Base-by-base conservation (phyloP, 2,113 vertebrate genomes). In the Cariama cristata region DNA sequence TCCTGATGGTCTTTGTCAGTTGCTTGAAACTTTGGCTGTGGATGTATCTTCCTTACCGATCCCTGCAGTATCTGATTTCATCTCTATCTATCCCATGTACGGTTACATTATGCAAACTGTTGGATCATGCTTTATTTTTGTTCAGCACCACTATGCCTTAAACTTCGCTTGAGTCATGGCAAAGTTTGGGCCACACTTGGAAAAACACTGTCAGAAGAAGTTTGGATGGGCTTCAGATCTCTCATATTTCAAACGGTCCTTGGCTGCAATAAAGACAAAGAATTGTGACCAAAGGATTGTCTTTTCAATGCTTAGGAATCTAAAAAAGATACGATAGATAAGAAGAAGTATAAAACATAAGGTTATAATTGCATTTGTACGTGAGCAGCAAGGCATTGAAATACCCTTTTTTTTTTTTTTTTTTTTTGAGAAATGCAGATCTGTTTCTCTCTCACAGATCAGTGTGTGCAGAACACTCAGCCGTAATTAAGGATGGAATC, bases 1-100 rank as follows among this genome's bases (percentile, higher is more conserved):
- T 52, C 86, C 67, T 85, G 60, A 96, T 60, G 40, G 33, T 72
- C 86, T 84, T 79, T 81, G 60, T 93, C 91, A 91, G 52, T 89
- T 86, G 21, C 84, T 94, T 7, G 30, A 94, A 85, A 87, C 22
- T 85, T 86, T 93, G 85, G 71, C 71, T 74, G 15, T 30, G 32
- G 14, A 19, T 85, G 9, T 52, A 28, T 85, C 64, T 94, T 95
- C 80, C 64, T 77, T 73, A 86, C 55, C 0, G 0, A 81, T 40
- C 47, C 20, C 79, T 91, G 69, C 30, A 47, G 53, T 66, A 69
- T 92, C 50, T 88, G 53, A 83, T 92, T 93, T 74, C 18, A 40
- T 80, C 47, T 67, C 40, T 86, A 58, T 62, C 42, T 80, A 58
- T 62, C 42, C 77, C 47, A 18, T 50, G 45, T n/a, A 23, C 14